Conservation (phyloP, 2,113 vertebrate genomes). For the Petroica traversi region DNA sequence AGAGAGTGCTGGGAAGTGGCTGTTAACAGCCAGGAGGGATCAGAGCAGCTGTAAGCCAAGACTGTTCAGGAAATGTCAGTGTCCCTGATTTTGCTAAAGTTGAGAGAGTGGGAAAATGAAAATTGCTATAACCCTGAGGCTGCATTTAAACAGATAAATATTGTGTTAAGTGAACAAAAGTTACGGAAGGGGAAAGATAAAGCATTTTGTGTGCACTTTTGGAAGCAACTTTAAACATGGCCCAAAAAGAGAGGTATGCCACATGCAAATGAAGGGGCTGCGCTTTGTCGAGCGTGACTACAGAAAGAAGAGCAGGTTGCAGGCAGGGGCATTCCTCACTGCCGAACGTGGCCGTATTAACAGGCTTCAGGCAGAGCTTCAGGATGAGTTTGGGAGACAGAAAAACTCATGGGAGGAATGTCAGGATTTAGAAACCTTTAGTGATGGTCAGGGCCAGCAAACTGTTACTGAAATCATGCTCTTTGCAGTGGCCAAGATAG, state of each 20-base stretch:
- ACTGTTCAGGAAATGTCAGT: neutral
- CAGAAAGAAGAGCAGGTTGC: neutral
- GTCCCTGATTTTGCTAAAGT: neutral
- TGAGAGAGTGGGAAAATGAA: neutral
- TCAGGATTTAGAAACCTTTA: neutral
- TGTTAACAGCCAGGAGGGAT: neutral
- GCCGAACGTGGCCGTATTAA: fast-evolving
- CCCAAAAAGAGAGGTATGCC: neutral
- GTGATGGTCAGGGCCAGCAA: neutral
- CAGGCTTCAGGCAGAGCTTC: neutral
- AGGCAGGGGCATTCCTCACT: neutral
- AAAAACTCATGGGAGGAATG: neutral
- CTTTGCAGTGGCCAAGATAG: neutral
- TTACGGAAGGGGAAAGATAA: neutral
- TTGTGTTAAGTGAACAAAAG: neutral
- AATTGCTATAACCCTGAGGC: neutral
- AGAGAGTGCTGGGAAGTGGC: neutral
- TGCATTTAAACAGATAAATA: neutral
- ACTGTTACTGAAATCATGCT: neutral
- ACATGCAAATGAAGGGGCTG: neutral
- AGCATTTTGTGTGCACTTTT: neutral
- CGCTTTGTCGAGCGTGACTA: fast-evolving
- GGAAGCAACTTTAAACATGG: neutral
- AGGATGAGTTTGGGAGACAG: neutral
- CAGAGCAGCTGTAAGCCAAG: neutral